Evolutionary conservation across 64 coral and sea anemone genomes (phyloP), one percentile per base, ranked within the genome.

Genomic region (Anthopleura sola): DNA sequence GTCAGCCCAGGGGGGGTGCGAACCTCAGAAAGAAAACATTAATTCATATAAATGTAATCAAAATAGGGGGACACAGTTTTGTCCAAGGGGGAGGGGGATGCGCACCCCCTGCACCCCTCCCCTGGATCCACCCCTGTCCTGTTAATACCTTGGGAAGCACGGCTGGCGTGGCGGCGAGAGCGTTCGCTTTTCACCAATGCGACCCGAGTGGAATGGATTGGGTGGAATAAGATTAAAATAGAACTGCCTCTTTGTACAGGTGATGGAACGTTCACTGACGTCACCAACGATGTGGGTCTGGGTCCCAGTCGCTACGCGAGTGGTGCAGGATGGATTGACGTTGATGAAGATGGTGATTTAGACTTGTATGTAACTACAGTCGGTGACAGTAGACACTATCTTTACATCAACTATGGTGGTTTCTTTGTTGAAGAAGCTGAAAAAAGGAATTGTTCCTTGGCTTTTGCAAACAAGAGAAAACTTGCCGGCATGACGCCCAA

Each of bases 301-400:
- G 95, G 95, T 64, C 95, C 95, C 40, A 81, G 69, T 28, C 86
- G 85, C 32, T 90, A 78, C 85, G 95, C 91, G 10, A 97, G 90
- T 46, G 95, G 95, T 36, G 95, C 95, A 53, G 91, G 88, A 49
- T 97, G 95, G 95, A 88, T 86, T 88, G 95, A 97, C 71, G 86
- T 97, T 51, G 95, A 97, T 75, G 88, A 93, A 47, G 95, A 97
- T 80, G 95, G 95, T 49, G 95, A 97, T 58, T 75, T 97, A 80
- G 95, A 97, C 49, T 84, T 97, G 15, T 97, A 91, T 54, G 95
- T 97, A n/a, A 97, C 95, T 55, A 93, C 95, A 53, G 80, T 97
- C 0, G 95, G 95, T 29, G 91, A 97, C 71, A 86, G 46, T n/a
- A 87, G 95, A 55, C 95, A 97, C 81, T 97, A 97, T 80, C 48